Evolutionary conservation across 2,113 vertebrate species (phyloP).

Genomic region (Pongo abelii): DNA sequence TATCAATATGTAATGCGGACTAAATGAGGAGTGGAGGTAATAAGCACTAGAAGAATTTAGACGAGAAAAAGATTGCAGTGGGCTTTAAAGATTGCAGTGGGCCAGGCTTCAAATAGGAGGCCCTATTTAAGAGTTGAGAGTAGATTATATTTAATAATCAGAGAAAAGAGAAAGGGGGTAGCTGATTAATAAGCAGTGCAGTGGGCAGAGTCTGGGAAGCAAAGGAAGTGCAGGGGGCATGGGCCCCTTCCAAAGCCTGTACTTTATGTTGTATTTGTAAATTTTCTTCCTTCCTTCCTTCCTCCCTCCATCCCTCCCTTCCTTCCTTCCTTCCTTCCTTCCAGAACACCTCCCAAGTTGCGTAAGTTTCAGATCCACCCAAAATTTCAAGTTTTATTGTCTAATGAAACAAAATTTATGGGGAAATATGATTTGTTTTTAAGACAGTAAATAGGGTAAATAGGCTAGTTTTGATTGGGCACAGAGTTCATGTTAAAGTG

Average conservation of each 20-base stretch:
- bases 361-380: not conserved
- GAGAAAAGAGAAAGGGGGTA: not conserved
- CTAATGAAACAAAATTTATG: not conserved
- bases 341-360: not conserved
- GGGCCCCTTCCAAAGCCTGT: accelerated
- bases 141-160: not conserved
- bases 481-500: not conserved
- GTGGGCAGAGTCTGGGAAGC: not conserved
- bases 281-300: not conserved
- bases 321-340: not conserved
- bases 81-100: not conserved
- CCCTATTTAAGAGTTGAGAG: not conserved
- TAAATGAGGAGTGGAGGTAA: not conserved
- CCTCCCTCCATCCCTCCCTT: accelerated
- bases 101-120: not conserved
- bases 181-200: not conserved
- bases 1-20: not conserved
- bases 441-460: not conserved
- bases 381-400: not conserved
- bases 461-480: not conserved
- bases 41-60: not conserved
- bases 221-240: not conserved
- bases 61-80: not conserved
- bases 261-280: not conserved
- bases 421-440: not conserved